Conservation (phyloP, 2,113 vertebrate genomes). For the Chloropsis cyanopogon region DNA sequence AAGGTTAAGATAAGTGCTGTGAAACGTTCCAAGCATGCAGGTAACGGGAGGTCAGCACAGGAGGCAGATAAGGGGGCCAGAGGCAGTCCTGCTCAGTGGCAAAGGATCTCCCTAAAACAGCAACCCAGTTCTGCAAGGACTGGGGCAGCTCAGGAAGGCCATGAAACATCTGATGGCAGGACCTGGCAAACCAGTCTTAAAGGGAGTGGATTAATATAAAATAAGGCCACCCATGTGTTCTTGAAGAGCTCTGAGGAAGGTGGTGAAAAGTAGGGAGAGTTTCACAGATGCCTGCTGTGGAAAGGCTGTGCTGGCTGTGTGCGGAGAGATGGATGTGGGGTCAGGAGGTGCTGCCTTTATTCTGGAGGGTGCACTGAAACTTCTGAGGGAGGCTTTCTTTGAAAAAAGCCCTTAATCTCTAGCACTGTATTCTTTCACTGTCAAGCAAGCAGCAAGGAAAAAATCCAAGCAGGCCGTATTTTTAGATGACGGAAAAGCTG, state of each 20-base stretch:
- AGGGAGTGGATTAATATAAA: background rate
- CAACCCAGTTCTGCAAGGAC: background rate
- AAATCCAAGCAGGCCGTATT: background rate
- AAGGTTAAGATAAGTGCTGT: background rate
- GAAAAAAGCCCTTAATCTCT: background rate
- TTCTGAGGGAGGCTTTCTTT: background rate
- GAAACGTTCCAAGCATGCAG: background rate
- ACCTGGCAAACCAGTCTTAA: background rate
- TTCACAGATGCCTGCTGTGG: background rate
- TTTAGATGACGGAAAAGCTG: background rate
- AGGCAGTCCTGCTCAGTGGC: background rate
- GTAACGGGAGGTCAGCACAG: background rate
- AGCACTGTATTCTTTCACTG: background rate
- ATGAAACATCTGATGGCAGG: background rate
- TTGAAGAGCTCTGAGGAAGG: background rate
- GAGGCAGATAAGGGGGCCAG: background rate
- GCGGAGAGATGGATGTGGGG: background rate
- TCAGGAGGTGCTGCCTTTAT: background rate
- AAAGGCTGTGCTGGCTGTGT: background rate
- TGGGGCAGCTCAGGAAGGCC: background rate
- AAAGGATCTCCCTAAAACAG: background rate
- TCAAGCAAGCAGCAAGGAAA: background rate
- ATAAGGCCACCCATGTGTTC: background rate
- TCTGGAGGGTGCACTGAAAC: background rate
- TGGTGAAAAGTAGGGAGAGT: background rate